Evolutionary conservation across 2,888 invertebrate genomes (phyloP).

Genomic region (Cloeon dipterum): DNA sequence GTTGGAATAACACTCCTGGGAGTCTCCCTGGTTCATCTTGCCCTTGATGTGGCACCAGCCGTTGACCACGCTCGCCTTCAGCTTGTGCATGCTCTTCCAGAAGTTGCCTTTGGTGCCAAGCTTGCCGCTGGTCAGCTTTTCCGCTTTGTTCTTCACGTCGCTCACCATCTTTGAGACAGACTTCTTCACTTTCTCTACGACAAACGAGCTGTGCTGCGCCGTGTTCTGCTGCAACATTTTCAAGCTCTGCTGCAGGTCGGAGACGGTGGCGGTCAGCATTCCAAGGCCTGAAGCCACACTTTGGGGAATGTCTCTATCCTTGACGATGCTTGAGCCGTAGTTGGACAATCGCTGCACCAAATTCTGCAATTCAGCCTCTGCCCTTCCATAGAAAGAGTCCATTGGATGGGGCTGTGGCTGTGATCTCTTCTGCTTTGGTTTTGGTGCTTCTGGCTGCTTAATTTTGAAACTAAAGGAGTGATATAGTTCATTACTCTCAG

Average conservation of each 20-base stretch:
- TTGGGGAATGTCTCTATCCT: neutral
- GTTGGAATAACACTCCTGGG: too few species aligned
- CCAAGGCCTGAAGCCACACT: neutral
- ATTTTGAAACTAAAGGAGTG: too few species aligned
- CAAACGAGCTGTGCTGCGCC: neutral
- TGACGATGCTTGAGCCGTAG: neutral
- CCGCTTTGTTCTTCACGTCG: neutral
- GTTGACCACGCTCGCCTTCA: neutral
- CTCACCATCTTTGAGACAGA: neutral
- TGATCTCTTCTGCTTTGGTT: too few species aligned
- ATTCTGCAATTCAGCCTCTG: neutral
- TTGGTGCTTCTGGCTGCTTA: too few species aligned
- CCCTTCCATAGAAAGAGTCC: neutral
- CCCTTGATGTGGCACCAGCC: neutral
- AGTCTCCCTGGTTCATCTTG: too few species aligned
- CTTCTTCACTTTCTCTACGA: neutral
- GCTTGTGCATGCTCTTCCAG: neutral
- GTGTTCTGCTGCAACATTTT: neutral
- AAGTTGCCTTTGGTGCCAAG: neutral
- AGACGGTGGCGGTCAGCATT: neutral
- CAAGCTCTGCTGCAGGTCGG: neutral
- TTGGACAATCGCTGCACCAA: neutral
- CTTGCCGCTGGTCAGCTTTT: neutral
- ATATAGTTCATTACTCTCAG: neutral
- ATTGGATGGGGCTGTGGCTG: too few species aligned